Evolutionary conservation across 1,140 invertebrate species (phyloP).

Genomic region (Druon quercuslanigerum): DNA sequence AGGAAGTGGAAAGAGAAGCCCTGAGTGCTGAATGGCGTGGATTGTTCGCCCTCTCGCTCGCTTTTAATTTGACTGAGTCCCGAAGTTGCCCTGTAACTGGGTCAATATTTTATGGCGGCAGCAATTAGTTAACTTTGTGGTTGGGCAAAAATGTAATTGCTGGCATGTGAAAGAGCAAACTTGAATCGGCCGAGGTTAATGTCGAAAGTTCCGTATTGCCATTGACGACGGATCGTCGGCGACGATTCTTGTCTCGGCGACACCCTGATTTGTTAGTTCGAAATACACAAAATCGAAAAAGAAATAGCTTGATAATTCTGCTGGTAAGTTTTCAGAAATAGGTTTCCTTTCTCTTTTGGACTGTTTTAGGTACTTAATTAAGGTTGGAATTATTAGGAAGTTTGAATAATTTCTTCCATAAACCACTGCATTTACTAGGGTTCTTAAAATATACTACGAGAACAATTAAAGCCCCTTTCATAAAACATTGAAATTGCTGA

Average conservation of each 20-base stretch:
- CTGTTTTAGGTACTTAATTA: too few species aligned
- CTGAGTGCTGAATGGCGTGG: conserved; percentile 33
- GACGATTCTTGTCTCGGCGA: conserved; percentile 12
- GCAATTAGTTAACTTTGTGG: conserved; percentile 59
- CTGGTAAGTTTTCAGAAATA: too few species aligned
- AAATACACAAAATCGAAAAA: neutral
- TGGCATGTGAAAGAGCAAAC: conserved; percentile 56
- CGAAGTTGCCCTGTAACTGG: conserved; percentile 54
- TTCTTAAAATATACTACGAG: too few species aligned
- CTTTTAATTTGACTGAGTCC: conserved; percentile 57
- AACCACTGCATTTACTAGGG: too few species aligned
- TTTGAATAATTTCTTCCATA: too few species aligned
- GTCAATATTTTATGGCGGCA: conserved; percentile 57
- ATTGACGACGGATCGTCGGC: conserved; percentile 48
- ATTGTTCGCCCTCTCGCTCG: conserved; percentile 43
- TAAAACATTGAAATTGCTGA: too few species aligned
- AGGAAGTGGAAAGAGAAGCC: conserved; percentile 38
- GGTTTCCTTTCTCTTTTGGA: too few species aligned
- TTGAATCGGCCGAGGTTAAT: conserved; percentile 53
- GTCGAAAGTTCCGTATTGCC: conserved; percentile 55
- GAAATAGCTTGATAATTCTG: neutral
- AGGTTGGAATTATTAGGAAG: too few species aligned
- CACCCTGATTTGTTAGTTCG: neutral
- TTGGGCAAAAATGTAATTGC: conserved; percentile 56
- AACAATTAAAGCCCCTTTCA: too few species aligned